Conservation (phyloP, 2,113 vertebrate species). For the Malurus elegans region DNA sequence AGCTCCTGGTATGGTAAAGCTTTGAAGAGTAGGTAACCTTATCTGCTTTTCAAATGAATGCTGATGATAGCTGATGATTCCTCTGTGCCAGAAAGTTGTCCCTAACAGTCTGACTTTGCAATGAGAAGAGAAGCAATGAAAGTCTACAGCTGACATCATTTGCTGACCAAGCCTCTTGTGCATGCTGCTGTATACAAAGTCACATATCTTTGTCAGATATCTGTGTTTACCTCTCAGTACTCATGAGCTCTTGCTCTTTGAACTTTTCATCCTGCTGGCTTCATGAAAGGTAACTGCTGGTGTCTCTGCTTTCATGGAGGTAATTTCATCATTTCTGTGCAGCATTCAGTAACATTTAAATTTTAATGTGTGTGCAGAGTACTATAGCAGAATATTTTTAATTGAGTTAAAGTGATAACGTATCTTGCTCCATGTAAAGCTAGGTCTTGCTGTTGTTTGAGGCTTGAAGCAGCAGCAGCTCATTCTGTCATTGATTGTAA, state of each 20-base stretch:
- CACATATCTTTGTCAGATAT: background rate
- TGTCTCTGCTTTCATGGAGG: background rate
- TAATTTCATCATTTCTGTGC: background rate
- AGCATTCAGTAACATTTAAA: background rate
- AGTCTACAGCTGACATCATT: background rate
- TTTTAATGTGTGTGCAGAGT: background rate
- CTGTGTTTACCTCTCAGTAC: background rate
- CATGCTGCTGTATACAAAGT: background rate
- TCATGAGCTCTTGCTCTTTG: background rate
- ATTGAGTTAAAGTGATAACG: fast-evolving
- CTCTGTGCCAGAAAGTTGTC: background rate
- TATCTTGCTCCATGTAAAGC: background rate
- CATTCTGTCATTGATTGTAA: background rate
- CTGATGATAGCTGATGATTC: background rate
- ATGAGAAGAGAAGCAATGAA: background rate
- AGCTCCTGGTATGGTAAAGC: background rate
- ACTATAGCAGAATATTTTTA: background rate
- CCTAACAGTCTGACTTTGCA: background rate
- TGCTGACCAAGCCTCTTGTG: background rate
- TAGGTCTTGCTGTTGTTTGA: background rate
- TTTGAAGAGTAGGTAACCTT: background rate
- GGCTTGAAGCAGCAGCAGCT: background rate
- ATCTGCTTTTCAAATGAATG: background rate
- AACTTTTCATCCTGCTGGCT: background rate
- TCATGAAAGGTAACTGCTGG: background rate